Percentiles rank a stretch among this genome's conserved stretches.
Evolutionary conservation across 2,888 invertebrate species (phyloP).

Genomic region (Acholoe squamosa): DNA sequence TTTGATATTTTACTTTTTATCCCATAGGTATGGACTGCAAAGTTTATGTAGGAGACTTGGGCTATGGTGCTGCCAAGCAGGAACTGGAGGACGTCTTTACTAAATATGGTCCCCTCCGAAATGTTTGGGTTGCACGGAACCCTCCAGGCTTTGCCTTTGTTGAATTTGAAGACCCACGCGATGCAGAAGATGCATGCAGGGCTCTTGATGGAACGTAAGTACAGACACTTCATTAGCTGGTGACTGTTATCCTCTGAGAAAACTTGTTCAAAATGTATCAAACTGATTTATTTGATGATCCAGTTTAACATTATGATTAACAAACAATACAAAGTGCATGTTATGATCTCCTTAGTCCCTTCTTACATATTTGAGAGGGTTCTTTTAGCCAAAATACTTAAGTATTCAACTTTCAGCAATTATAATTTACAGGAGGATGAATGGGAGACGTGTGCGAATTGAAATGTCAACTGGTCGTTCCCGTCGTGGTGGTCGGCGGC

Average conservation of each 20-base stretch:
- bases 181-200: slow-evolving; percentile 84
- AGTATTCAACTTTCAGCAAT: too few relatives aligned
- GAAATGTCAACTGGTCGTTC: slow-evolving; percentile 83
- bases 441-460: slow-evolving; percentile 83
- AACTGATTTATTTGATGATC: too few relatives aligned
- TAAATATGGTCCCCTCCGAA: slow-evolving; percentile 93
- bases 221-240: too few relatives aligned
- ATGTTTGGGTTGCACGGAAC: slow-evolving; percentile 96
- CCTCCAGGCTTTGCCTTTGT: slow-evolving; percentile 88
- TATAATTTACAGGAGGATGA: slow-evolving; percentile 82
- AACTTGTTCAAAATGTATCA: too few relatives aligned
- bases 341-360: too few relatives aligned
- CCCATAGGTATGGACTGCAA: slow-evolving; percentile 88
- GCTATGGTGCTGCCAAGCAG: slow-evolving; percentile 94
- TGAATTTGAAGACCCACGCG: slow-evolving; percentile 82
- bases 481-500: slow-evolving; percentile 72
- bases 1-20: too few relatives aligned
- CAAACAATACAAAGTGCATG: too few relatives aligned
- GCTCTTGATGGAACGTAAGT: slow-evolving; percentile 83
- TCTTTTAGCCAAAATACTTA: too few relatives aligned
- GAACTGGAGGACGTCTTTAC: slow-evolving; percentile 93
- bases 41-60: slow-evolving; percentile 95
- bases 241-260: too few relatives aligned
- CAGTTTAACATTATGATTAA: too few relatives aligned
- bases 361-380: too few relatives aligned